phyloP scores from a whole-genome alignment of 2,113 vertebrate genomes.

The Prietella phreatophila region DNA sequence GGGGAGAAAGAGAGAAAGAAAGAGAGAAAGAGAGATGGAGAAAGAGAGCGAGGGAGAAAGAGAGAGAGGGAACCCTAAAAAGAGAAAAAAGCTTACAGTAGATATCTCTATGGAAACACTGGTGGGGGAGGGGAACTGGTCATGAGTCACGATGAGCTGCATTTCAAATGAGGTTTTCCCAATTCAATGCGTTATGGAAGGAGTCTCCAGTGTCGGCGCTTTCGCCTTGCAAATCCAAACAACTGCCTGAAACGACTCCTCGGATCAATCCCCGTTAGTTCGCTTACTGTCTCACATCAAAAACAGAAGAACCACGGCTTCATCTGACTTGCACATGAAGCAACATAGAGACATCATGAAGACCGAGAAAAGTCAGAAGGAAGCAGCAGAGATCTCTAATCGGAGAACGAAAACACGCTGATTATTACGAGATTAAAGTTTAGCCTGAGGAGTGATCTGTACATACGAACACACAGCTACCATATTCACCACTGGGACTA shows the following conservation, averaged over 20 bases:
- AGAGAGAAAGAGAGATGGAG: slow-evolving; percentile 13
- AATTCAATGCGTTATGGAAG: background rate
- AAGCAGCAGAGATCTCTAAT: background rate
- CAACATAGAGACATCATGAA: background rate
- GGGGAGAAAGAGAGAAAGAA: background rate
- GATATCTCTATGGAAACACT: background rate
- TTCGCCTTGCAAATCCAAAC: background rate
- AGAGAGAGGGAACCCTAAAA: background rate
- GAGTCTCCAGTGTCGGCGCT: background rate
- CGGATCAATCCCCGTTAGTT: background rate
- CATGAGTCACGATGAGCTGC: too few species aligned
- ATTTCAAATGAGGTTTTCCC: background rate
- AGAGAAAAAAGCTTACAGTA: too few species aligned
- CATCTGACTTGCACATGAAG: background rate
- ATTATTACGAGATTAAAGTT: background rate
- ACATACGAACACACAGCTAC: background rate
- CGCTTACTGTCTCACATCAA: background rate
- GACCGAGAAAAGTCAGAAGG: background rate
- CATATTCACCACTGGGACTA: background rate
- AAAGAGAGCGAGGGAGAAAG: background rate
- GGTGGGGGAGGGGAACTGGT: too few species aligned
- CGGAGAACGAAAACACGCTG: background rate
- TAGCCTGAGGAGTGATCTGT: background rate
- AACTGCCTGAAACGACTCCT: background rate
- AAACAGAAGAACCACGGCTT: background rate